Evolutionary conservation across 1,140 invertebrate species (phyloP).

Genomic region (Himalopsyche phryganea): DNA sequence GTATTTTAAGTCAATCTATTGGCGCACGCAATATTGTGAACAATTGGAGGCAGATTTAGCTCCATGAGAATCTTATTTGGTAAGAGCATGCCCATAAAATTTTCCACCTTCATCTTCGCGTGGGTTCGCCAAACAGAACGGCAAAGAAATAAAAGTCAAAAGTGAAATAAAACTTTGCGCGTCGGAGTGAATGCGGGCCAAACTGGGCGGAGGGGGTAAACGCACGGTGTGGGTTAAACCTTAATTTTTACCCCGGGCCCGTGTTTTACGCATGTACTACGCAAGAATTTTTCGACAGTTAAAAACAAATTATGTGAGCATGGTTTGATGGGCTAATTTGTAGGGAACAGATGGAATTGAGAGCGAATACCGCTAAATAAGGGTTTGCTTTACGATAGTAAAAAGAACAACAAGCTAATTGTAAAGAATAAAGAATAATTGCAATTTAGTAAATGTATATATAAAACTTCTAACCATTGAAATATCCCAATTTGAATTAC

Average conservation of each 20-base stretch:
- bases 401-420: no score
- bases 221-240: background rate
- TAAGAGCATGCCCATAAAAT: constrained; percentile 25
- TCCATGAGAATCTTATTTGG: constrained; percentile 14
- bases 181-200: background rate
- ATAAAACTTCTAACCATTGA: no score
- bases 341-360: background rate
- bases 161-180: constrained; percentile 23
- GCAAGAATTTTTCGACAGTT: background rate
- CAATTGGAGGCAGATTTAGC: no score
- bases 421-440: no score
- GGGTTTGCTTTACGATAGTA: background rate
- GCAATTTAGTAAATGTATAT: no score
- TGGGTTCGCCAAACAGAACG: constrained; percentile 16
- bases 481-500: no score
- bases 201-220: background rate
- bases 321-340: background rate
- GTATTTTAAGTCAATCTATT: no score
- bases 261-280: no score
- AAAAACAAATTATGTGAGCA: background rate
- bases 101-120: constrained; percentile 19
- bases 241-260: no score
- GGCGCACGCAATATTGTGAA: no score
- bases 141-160: constrained; percentile 29
- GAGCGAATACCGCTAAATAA: background rate